Percentiles rank a stretch among this genome's conserved stretches.
These are phyloP conservation scores for Pseudoips prasinana DNA, from an alignment of 2,888 invertebrate species.

Conservation along the genomic window DNA sequence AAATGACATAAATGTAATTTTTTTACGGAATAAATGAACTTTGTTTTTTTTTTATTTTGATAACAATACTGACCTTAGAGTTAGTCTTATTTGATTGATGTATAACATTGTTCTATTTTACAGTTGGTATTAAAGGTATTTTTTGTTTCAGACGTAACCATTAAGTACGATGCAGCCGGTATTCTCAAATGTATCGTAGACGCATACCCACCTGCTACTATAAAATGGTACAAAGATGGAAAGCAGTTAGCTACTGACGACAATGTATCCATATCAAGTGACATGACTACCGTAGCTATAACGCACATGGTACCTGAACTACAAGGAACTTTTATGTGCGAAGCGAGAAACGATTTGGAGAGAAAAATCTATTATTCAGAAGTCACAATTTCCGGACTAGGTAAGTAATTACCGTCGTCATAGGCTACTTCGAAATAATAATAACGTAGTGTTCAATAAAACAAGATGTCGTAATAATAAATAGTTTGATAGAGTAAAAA, in stretches of 20 bases:
- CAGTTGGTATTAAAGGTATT: too few species aligned
- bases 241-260: constrained; percentile 16
- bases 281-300: constrained; percentile 36
- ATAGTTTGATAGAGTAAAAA: too few species aligned
- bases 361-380: constrained; percentile 26
- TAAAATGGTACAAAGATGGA: constrained; percentile 41
- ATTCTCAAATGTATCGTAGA: constrained; percentile 38
- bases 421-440: too few species aligned
- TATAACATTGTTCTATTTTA: too few species aligned
- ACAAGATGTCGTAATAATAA: too few species aligned
- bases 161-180: constrained; percentile 34
- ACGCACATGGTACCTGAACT: constrained; percentile 34
- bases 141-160: constrained; percentile 10
- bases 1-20: too few species aligned
- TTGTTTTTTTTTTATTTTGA: too few species aligned
- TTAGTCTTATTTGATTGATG: too few species aligned
- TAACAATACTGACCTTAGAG: too few species aligned
- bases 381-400: constrained; percentile 36
- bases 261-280: constrained; percentile 30
- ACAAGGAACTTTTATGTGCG: constrained; percentile 38
- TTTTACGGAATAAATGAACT: too few species aligned
- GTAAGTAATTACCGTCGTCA: too few species aligned
- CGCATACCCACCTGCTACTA: constrained; percentile 40
- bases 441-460: too few species aligned
- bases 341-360: constrained; percentile 31